These are phyloP conservation scores for Clarias gariepinus DNA, from an alignment of 2,113 vertebrate species.

Conservation along the genomic window DNA sequence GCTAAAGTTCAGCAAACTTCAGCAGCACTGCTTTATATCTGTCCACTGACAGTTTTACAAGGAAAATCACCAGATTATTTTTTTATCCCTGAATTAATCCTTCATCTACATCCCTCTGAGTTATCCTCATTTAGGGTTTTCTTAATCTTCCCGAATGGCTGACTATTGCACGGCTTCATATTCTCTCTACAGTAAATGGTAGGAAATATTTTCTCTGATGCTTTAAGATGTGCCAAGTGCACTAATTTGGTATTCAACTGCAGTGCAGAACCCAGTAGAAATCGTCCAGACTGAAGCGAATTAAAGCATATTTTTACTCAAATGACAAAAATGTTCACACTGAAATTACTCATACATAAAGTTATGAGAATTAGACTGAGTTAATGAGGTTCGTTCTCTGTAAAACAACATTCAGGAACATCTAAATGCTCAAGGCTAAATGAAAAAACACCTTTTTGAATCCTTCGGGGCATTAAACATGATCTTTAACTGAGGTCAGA, in stretches of 20 bases:
- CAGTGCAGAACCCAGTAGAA: slow-evolving; percentile 1
- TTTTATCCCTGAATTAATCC: neutral
- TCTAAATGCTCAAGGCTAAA: neutral
- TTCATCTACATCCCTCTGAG: neutral
- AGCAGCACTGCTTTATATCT: neutral
- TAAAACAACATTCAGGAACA: neutral
- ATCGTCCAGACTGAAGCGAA: neutral
- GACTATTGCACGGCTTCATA: neutral
- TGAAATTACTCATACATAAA: neutral
- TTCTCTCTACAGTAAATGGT: neutral
- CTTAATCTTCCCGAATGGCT: slow-evolving; percentile 4
- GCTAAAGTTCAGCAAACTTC: too few species aligned
- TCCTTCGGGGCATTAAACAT: neutral
- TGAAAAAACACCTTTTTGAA: neutral
- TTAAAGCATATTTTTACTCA: neutral
- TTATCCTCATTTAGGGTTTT: neutral
- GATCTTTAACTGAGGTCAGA: neutral
- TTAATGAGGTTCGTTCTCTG: neutral
- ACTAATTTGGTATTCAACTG: neutral
- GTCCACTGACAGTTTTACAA: neutral
- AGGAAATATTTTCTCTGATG: neutral
- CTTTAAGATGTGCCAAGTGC: neutral
- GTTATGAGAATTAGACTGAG: neutral
- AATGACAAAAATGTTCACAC: neutral
- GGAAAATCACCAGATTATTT: neutral